These are phyloP conservation scores for Ciconia boyciana DNA, from an alignment of 2,113 vertebrate genomes.

Conservation along the genomic window DNA sequence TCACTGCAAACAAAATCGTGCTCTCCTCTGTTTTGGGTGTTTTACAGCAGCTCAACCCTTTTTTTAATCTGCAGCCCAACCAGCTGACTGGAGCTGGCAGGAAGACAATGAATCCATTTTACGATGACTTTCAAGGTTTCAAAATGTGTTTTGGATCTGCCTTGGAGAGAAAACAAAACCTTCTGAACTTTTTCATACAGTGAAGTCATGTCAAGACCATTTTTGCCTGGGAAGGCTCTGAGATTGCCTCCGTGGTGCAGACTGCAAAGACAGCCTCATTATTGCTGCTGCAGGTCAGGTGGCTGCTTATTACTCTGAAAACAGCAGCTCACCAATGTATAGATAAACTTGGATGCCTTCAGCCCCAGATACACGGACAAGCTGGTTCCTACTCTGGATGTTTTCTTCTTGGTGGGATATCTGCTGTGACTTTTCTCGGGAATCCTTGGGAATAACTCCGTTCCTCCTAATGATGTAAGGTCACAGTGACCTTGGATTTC, in stretches of 20 bases:
- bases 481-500: neutral
- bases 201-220: neutral
- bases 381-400: neutral
- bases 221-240: neutral
- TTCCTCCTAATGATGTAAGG: neutral
- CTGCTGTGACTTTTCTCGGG: neutral
- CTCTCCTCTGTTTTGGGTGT: conserved; percentile 10
- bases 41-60: neutral
- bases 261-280: neutral
- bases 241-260: neutral
- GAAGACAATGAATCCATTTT: conserved; percentile 22
- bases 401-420: neutral
- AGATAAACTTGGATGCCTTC: neutral
- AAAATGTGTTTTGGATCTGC: conserved; percentile 57
- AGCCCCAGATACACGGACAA: neutral
- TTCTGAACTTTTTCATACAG: neutral
- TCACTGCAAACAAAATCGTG: conserved; percentile 26
- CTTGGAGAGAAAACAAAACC: conserved; percentile 43
- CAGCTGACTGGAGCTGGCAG: conserved; percentile 59
- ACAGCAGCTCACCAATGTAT: neutral
- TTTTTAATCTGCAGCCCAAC: conserved; percentile 14
- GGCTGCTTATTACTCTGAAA: neutral
- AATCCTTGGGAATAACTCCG: neutral
- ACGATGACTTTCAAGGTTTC: neutral
- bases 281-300: neutral